A percentile compares a stretch with the other conserved stretches of the same genome.
Conservation (phyloP, 2,113 vertebrate genomes). For the Chlamydotis undulata region DNA sequence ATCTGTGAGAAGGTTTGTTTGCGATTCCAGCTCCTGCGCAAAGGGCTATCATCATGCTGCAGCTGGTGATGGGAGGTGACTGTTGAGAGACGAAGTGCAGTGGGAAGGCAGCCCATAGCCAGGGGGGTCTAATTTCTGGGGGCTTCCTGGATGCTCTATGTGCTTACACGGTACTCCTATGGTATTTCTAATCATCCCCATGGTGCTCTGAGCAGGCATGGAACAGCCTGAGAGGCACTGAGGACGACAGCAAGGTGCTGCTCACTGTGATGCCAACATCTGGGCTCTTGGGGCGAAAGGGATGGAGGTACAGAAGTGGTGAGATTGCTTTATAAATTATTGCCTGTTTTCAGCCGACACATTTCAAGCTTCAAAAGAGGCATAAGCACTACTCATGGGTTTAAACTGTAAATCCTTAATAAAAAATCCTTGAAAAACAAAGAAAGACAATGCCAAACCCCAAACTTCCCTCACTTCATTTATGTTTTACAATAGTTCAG, state of each 20-base stretch:
- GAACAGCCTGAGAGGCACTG: not conserved
- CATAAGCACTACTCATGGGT: constrained; percentile 18
- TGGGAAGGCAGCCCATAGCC: not conserved
- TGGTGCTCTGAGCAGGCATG: not conserved
- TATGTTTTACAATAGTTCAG: constrained; percentile 21
- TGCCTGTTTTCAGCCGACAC: not conserved
- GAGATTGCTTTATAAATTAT: constrained; percentile 45
- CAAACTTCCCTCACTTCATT: constrained; percentile 1
- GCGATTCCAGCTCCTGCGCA: not conserved
- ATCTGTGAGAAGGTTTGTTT: not conserved
- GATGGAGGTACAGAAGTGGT: not conserved
- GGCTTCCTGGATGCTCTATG: not conserved
- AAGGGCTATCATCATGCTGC: not conserved
- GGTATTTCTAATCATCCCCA: rapidly evolving
- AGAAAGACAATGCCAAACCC: not conserved
- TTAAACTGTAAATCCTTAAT: constrained; percentile 43
- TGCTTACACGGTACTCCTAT: not conserved
- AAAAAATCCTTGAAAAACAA: not conserved
- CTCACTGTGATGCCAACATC: not conserved
- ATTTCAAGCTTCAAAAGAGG: constrained; percentile 24
- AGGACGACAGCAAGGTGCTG: not conserved
- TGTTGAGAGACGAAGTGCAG: not conserved
- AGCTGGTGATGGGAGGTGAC: not conserved
- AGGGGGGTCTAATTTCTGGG: not conserved
- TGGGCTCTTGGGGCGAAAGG: not conserved